Evolutionary conservation across 2,113 vertebrate genomes (phyloP).

Genomic region (Aramus guarauna): DNA sequence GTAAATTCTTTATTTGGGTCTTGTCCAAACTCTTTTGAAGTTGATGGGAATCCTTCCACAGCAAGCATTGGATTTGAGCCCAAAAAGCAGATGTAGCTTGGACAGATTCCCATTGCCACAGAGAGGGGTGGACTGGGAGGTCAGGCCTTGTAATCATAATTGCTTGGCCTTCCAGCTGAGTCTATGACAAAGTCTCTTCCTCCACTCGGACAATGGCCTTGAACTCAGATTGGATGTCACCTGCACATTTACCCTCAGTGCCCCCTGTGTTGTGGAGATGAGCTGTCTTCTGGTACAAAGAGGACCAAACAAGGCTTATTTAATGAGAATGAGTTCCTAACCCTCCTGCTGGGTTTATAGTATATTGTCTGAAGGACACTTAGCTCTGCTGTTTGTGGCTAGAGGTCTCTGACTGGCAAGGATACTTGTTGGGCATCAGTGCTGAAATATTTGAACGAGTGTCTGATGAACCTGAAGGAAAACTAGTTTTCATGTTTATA

Average conservation of each 20-base stretch:
- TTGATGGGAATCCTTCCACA: slow-evolving; percentile 8
- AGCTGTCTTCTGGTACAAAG: neutral
- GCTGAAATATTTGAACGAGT: neutral
- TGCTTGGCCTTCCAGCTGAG: neutral
- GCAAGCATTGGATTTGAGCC: slow-evolving; percentile 1
- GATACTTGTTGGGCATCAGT: neutral
- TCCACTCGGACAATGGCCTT: neutral
- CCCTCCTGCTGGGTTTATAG: neutral
- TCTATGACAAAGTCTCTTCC: neutral
- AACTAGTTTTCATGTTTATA: neutral
- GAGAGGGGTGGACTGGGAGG: neutral
- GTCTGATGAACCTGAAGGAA: neutral
- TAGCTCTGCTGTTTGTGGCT: neutral
- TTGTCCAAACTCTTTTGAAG: neutral
- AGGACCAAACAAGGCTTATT: neutral
- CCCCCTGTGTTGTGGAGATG: neutral
- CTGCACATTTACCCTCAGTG: neutral
- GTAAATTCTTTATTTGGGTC: neutral
- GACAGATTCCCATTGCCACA: neutral
- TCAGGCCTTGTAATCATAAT: neutral
- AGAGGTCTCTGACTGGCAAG: neutral
- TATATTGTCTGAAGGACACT: neutral
- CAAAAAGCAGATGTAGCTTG: slow-evolving; percentile 7
- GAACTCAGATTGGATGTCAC: neutral
- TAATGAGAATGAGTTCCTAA: neutral